Evolutionary conservation across 2,113 vertebrate species (phyloP).

Genomic region (Cacatua alba): DNA sequence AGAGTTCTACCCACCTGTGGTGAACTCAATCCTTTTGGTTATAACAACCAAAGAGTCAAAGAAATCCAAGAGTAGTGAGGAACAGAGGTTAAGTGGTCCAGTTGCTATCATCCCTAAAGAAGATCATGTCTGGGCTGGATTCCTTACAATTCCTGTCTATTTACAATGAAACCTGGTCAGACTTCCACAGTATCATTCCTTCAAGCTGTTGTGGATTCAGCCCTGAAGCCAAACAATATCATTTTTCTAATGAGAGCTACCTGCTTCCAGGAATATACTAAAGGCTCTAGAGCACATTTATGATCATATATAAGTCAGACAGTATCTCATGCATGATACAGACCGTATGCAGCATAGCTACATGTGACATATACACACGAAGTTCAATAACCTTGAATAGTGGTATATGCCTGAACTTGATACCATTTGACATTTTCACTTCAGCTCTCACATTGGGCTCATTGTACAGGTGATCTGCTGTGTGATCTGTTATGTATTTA

Average conservation of each 20-base stretch:
- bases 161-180: not conserved
- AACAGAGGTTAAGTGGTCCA: not conserved
- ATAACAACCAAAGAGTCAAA: not conserved
- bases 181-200: not conserved
- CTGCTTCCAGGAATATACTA: not conserved
- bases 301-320: not conserved
- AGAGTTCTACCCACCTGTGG: not conserved
- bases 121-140: not conserved
- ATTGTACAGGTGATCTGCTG: rapidly evolving
- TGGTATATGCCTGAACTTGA: not conserved
- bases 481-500: not conserved
- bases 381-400: not conserved
- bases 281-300: not conserved
- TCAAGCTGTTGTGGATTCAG: not conserved
- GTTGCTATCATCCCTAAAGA: not conserved
- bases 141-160: not conserved
- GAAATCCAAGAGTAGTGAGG: not conserved
- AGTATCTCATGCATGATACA: not conserved
- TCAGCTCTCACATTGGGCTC: not conserved
- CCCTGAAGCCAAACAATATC: not conserved
- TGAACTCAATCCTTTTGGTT: not conserved
- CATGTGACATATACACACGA: not conserved
- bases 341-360: not conserved
- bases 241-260: not conserved
- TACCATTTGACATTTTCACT: rapidly evolving